Conservation (phyloP, 1,140 invertebrate genomes). For the Drosophila kohkoa region DNA sequence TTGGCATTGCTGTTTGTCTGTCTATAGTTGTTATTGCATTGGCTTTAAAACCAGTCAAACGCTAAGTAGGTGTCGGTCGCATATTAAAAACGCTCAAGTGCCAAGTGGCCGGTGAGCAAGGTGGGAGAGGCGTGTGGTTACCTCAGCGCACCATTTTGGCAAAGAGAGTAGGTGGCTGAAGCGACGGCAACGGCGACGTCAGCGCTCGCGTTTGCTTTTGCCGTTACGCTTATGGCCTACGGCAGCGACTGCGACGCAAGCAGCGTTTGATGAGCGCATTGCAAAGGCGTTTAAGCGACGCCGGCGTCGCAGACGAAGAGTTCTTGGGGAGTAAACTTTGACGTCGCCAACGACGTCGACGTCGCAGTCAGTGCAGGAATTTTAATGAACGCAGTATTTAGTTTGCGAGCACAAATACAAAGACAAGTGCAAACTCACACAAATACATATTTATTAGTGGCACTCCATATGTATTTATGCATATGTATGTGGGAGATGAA, state of each 20-base stretch:
- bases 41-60: conserved; percentile 74
- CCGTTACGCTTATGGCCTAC: conserved; percentile 42
- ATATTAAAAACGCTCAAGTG: conserved; percentile 62
- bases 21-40: conserved; percentile 40
- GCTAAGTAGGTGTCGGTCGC: conserved; percentile 81
- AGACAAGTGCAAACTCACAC: background rate
- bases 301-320: conserved; percentile 21
- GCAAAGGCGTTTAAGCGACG: conserved; percentile 50
- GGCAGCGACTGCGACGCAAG: conserved; percentile 14
- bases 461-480: conserved; percentile 9
- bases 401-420: conserved; percentile 47
- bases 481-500: conserved; percentile 26
- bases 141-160: conserved; percentile 81
- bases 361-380: conserved; percentile 64
- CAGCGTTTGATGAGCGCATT: conserved; percentile 61
- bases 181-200: conserved; percentile 18
- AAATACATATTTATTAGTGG: conserved; percentile 10
- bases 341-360: conserved; percentile 19
- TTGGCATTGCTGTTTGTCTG: background rate
- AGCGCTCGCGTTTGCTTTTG: conserved; percentile 9
- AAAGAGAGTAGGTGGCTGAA: conserved; percentile 77
- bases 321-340: conserved; percentile 44
- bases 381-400: conserved; percentile 75
- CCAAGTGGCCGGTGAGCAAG: conserved; percentile 34
- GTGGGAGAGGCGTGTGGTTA: conserved; percentile 66